Base-by-base conservation (phyloP, 1,140 invertebrate genomes). In the Brachionus calyciflorus region DNA sequence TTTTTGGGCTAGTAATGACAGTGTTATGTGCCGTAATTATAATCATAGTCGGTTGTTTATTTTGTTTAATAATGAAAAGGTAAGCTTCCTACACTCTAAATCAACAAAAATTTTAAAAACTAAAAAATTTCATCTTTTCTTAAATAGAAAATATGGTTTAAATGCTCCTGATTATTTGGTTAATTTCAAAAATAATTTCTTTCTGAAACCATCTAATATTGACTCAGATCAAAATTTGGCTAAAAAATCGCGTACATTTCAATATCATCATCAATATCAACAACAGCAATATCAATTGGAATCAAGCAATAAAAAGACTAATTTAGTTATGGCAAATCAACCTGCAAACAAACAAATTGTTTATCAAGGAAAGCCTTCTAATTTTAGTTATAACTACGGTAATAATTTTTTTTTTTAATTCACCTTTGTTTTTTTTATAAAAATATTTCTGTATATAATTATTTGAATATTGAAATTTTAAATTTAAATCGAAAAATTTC, bases 181-280 rank as follows among this genome's bases (percentile, higher is more conserved):
- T 33, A 73, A 73, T 28, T 73, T 73, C n/a, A 73, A 73, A 73
- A 73, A 73, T 41, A 73, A 49, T 37, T 51, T 55, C 19, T 55
- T 73, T 17, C 19, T 73, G 14, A 73, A 73, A 49, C n/a, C 69
- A 51, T 26, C 14, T 21, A 37, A 49, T 73, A 21, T 73, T 3
- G 48, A n/a, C n/a, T n/a, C n/a, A n/a, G n/a, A 73, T 51, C 46
- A 26, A 21, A 73, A 41, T 40, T 24, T 65, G 37, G 60, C 37
- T 21, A 65, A 65, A 65, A 65, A 65, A 41, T 65, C 60, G 17
- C 60, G 60, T 26, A 65, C 60, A 3, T 65, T 65, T 41, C 33
- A 41, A 17, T 65, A 65, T 26, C 60, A 65, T 10, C 33, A 65
- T 28, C 60, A 65, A 65, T 65, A 44, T 37, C 33, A 41, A 46